These are phyloP conservation scores for Trachops cirrhosus DNA, from an alignment of 2,797 vertebrate species.

Conservation along the genomic window DNA sequence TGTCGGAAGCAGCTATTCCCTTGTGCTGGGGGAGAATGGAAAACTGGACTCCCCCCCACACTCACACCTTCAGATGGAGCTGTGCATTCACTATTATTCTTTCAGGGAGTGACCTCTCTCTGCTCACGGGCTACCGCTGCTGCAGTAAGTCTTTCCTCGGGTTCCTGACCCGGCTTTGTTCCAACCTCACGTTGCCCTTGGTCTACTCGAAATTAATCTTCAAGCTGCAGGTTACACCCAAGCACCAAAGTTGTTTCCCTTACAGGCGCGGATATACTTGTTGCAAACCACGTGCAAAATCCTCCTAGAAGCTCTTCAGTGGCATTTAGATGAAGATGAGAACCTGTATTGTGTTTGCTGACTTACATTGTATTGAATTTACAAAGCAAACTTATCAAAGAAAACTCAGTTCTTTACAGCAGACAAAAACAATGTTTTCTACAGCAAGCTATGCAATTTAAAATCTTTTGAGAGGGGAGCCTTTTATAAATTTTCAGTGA, in stretches of 20 bases:
- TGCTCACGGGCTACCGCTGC: not conserved
- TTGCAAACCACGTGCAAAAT: not conserved
- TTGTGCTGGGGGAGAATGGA: not conserved
- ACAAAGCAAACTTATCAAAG: not conserved
- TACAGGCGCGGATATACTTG: not conserved
- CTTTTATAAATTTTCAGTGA: not conserved
- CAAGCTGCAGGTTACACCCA: not conserved
- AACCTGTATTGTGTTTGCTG: not conserved
- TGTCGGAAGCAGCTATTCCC: not conserved
- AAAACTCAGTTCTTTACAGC: not conserved
- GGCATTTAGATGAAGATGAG: not conserved
- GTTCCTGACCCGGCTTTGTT: not conserved
- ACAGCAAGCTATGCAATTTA: not conserved
- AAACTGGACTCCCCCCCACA: not conserved
- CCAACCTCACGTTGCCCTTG: not conserved
- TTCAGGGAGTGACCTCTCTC: not conserved
- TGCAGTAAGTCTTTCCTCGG: not conserved
- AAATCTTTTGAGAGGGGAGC: not conserved
- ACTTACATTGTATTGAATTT: not conserved
- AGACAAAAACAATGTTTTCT: not conserved
- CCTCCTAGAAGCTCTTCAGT: not conserved
- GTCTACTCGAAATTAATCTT: not conserved
- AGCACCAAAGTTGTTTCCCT: not conserved
- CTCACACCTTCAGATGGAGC: not conserved
- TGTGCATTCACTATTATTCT: not conserved